Conservation (phyloP, 2,113 vertebrate genomes). For the Cyprinodon variegatus region DNA sequence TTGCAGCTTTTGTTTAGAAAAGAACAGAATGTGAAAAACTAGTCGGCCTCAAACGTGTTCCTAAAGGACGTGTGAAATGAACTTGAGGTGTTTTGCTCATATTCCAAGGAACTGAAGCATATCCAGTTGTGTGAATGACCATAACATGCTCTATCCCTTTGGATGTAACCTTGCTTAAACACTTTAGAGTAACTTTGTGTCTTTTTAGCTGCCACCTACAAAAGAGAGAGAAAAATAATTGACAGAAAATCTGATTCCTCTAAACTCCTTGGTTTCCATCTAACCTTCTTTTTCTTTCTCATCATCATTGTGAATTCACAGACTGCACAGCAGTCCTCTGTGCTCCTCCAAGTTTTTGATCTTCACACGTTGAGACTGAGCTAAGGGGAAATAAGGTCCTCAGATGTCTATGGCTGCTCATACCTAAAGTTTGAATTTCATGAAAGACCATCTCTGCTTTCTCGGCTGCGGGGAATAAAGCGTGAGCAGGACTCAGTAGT, state of each 20-base stretch:
- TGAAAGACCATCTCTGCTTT: conserved; percentile 75
- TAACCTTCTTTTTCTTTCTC: conserved; percentile 58
- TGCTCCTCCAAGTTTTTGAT: conserved; percentile 71
- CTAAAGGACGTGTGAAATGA: conserved; percentile 65
- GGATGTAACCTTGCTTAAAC: conserved; percentile 3
- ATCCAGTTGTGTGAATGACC: conserved; percentile 25
- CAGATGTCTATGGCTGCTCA: conserved; percentile 73
- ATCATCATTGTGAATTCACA: conserved; percentile 71
- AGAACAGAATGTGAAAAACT: conserved; percentile 56
- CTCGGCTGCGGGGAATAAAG: conserved; percentile 75
- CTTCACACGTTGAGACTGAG: conserved; percentile 63
- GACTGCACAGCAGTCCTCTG: conserved; percentile 50
- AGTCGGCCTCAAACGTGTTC: conserved; percentile 67
- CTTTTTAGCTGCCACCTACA: conserved; percentile 14
- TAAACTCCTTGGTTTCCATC: conserved; percentile 55
- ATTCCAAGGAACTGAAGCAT: conserved; percentile 44
- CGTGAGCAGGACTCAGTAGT: conserved; percentile 71
- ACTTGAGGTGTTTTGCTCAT: conserved; percentile 48
- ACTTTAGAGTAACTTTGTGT: conserved; percentile 11
- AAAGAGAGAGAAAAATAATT: conserved; percentile 34
- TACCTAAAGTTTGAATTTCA: conserved; percentile 80
- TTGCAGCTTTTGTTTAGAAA: not conserved
- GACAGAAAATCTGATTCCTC: conserved; percentile 56
- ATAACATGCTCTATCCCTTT: conserved; percentile 9
- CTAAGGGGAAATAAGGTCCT: conserved; percentile 72